A percentile compares a stretch with the other conserved stretches of the same genome.
Evolutionary conservation across 2,797 vertebrate species (phyloP).

Genomic region (Hydrophis major): DNA sequence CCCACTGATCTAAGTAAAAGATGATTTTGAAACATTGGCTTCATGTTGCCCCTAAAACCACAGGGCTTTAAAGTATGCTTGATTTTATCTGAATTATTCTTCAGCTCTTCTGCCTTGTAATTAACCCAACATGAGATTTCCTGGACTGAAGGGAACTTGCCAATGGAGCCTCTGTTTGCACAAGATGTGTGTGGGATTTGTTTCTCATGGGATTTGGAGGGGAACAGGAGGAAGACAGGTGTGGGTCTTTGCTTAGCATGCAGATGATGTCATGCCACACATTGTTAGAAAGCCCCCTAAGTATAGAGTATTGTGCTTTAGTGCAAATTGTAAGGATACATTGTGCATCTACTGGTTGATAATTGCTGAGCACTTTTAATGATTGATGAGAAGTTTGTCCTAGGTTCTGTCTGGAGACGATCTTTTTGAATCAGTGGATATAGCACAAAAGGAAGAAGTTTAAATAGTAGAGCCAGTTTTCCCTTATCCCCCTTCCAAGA

Average conservation of each 20-base stretch:
- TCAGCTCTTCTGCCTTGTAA: background rate
- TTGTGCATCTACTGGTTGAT: conserved; percentile 52
- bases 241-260: conserved; percentile 33
- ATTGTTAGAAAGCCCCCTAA: conserved; percentile 50
- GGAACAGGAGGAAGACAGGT: background rate
- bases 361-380: conserved; percentile 56
- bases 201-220: background rate
- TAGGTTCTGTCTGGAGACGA: conserved; percentile 59
- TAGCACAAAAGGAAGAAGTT: conserved; percentile 44
- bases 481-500: conserved; percentile 53
- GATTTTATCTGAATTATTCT: background rate
- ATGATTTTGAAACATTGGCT: background rate
- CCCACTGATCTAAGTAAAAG: background rate
- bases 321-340: conserved; percentile 35
- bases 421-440: conserved; percentile 57
- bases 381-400: conserved; percentile 61
- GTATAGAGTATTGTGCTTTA: conserved; percentile 43
- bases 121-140: background rate
- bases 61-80: background rate
- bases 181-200: background rate
- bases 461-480: conserved; percentile 45
- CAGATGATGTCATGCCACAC: conserved; percentile 20
- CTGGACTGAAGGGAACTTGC: background rate
- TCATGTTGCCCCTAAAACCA: background rate
- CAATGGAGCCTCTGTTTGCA: background rate